These are phyloP conservation scores for Epizoanthus ramosus DNA, from an alignment of 92 coral and sea anemone species.

Conservation along the genomic window DNA sequence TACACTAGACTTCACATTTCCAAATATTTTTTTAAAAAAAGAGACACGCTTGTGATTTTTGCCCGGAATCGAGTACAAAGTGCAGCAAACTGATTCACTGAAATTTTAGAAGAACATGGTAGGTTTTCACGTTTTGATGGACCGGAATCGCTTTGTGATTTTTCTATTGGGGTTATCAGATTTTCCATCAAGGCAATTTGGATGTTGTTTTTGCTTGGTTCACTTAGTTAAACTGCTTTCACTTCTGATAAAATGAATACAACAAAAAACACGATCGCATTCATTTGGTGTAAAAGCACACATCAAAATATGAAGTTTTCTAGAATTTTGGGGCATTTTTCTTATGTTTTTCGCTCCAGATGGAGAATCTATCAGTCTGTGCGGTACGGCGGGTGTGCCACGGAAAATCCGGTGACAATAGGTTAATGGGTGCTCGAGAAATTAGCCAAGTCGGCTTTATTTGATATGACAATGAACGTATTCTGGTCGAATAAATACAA, in stretches of 20 bases:
- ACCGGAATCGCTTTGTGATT: constrained; percentile 41
- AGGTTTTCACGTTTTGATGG: background rate
- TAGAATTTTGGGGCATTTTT: background rate
- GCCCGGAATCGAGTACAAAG: constrained; percentile 2
- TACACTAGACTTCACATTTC: background rate
- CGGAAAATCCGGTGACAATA: constrained; percentile 63
- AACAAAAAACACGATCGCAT: background rate
- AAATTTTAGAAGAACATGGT: constrained; percentile 8
- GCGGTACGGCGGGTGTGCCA: constrained; percentile 36
- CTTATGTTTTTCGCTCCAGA: constrained; percentile 31
- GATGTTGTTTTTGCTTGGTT: constrained; percentile 37
- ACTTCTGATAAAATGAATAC: constrained; percentile 17
- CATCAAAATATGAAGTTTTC: background rate
- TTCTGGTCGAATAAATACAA: constrained; percentile 57
- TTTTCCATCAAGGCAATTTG: constrained; percentile 44
- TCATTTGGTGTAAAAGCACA: constrained; percentile 5
- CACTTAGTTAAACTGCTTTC: constrained; percentile 41
- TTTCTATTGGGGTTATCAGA: constrained; percentile 46
- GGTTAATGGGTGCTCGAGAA: constrained; percentile 65
- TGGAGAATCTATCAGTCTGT: constrained; percentile 39
- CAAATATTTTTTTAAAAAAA: background rate
- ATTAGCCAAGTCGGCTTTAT: constrained; percentile 65
- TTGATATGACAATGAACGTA: constrained; percentile 74
- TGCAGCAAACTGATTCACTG: constrained; percentile 25
- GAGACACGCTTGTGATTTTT: background rate